Evolutionary conservation across 2,797 vertebrate genomes (phyloP), one percentile per base, ranked within the genome.

Genomic region (Arctocebus calabarensis): DNA sequence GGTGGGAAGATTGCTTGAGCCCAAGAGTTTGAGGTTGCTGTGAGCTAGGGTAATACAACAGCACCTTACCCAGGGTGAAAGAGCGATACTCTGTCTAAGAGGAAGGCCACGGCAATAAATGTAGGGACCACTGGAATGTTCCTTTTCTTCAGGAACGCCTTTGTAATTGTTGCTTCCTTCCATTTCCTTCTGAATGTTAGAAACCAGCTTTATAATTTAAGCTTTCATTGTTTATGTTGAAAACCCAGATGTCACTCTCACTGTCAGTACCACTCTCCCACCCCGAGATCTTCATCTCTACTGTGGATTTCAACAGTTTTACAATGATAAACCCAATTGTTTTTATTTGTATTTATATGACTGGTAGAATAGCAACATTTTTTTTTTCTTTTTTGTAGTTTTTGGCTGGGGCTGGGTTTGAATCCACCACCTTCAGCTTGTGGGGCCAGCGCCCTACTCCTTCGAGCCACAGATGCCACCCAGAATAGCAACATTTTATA

Each of bases 291-390:
- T 74, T 87, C 64, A 75, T 74, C 70, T 87, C 68, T 32, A 77
- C 29, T 88, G 87, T 37, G 29, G 27, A 45, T 87, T 90, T 55
- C n/a, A 94, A 55, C 45, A 92, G 27, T 90, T 75, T 96, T 75
- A 57, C 12, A 83, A 40, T 87, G 7, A n/a, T 22, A 73, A 70
- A 27, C 23, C 10, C 62, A 62, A 45, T 55, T 34, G 88, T 82
- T 73, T 27, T 43, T 2, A 43, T 83, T 43, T 91, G 3, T 4
- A 5, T 29, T 64, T 90, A 90, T 84, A 32, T 88, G 37, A 82
- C 84, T 59, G 64, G 16, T 71, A 93, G 19, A 55, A 90, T 71
- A 87, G 13, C 32, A 73, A 10, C 2, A 64, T 81, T 87, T 89
- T 64, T n/a, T n/a, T n/a, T n/a, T n/a, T n/a, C n/a, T n/a, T n/a